phyloP scores from a whole-genome alignment of 2,113 vertebrate genomes.

The Clarias batrachus region DNA sequence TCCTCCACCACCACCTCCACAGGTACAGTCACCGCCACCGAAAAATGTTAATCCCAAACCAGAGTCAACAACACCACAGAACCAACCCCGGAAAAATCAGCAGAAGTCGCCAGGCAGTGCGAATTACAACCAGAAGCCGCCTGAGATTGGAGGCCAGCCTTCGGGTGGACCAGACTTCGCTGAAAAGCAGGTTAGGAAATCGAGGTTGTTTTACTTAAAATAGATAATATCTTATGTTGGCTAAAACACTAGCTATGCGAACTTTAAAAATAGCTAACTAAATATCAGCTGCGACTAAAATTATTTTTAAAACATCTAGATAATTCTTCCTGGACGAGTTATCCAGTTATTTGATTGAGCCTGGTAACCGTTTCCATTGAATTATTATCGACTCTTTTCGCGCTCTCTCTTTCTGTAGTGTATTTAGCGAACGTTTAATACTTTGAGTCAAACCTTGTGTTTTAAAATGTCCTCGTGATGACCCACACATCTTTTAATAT shows the following conservation, averaged over 20 bases:
- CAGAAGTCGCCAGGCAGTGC: background rate
- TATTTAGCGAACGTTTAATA: too few species aligned
- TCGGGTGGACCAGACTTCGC: background rate
- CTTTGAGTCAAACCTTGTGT: too few species aligned
- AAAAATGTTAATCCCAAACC: conserved; percentile 15
- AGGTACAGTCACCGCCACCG: conserved; percentile 41
- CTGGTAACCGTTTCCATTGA: background rate
- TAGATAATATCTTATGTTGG: too few species aligned
- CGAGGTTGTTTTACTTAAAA: too few species aligned
- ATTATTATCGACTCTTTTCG: background rate
- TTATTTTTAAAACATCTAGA: background rate
- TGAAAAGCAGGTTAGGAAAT: background rate
- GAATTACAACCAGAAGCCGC: background rate
- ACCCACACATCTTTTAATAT: too few species aligned
- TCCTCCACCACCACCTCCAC: conserved; percentile 21
- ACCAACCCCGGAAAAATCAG: conserved; percentile 8
- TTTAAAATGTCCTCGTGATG: too few species aligned
- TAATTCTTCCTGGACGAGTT: background rate
- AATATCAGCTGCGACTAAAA: too few species aligned
- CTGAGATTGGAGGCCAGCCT: background rate
- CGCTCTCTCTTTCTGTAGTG: too few species aligned
- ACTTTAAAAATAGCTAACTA: too few species aligned
- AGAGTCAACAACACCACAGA: conserved; percentile 36
- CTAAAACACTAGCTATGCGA: too few species aligned
- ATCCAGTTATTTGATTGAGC: background rate